Evolutionary conservation across 2,888 invertebrate genomes (phyloP).

Genomic region (Platycheirus albimanus): DNA sequence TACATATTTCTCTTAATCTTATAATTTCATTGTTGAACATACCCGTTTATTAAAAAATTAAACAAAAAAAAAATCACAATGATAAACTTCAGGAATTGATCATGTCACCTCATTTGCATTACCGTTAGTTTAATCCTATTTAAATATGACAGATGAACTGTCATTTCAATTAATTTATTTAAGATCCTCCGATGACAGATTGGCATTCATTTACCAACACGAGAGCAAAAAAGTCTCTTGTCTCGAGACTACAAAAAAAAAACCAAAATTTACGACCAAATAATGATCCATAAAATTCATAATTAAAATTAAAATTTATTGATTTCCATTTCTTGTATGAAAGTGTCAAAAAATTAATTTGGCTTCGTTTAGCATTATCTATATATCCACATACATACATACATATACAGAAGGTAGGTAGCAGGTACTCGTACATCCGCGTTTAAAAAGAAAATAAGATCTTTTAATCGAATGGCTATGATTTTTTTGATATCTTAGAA

Average conservation of each 20-base stretch:
- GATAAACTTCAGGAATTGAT: too few species aligned
- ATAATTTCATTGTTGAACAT: too few species aligned
- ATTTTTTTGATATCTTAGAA: conserved; percentile 12
- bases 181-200: conserved; percentile 24
- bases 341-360: conserved; percentile 30
- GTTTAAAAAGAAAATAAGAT: conserved; percentile 8
- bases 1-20: too few species aligned
- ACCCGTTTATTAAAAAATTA: too few species aligned
- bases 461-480: conserved; percentile 16
- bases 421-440: too few species aligned
- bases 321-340: conserved; percentile 12
- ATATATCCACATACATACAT: background rate
- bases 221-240: background rate
- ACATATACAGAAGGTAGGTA: too few species aligned
- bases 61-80: too few species aligned
- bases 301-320: conserved; percentile 36
- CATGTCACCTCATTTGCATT: background rate
- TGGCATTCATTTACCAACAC: background rate
- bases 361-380: conserved; percentile 24
- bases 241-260: background rate
- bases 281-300: conserved; percentile 35
- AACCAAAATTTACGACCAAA: conserved; percentile 21
- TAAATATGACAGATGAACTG: conserved; percentile 10
- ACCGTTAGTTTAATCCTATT: background rate
- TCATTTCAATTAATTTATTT: conserved; percentile 31